These are phyloP conservation scores for Magallana gigas DNA, from an alignment of 1,140 invertebrate species.

Conservation along the genomic window DNA sequence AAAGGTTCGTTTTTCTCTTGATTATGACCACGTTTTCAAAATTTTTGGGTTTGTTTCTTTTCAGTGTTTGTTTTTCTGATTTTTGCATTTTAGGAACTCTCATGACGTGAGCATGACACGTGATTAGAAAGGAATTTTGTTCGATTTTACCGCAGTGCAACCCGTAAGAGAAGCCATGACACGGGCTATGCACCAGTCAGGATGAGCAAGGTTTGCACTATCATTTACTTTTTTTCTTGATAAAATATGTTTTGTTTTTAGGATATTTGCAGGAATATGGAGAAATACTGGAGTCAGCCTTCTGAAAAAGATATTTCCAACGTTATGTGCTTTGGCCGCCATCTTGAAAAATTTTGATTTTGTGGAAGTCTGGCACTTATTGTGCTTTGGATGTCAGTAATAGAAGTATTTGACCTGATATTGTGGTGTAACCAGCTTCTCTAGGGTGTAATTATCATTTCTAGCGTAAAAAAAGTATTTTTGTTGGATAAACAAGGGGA, in stretches of 20 bases:
- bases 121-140: slow-evolving; percentile 64
- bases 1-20: not conserved
- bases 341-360: slow-evolving; percentile 54
- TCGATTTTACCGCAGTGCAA: slow-evolving; percentile 54
- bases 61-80: slow-evolving; percentile 8
- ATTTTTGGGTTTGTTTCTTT: not conserved
- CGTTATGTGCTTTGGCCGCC: slow-evolving; percentile 44
- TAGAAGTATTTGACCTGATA: not conserved
- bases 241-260: not conserved
- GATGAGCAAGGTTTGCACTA: slow-evolving; percentile 61
- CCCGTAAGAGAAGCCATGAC: slow-evolving; percentile 60
- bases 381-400: not conserved
- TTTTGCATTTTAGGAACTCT: slow-evolving; percentile 52
- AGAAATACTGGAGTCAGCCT: not conserved
- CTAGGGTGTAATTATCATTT: not conserved
- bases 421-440: not conserved
- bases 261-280: not conserved
- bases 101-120: slow-evolving; percentile 64
- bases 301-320: not conserved
- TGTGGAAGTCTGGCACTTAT: not conserved
- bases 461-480: not conserved
- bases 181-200: slow-evolving; percentile 43
- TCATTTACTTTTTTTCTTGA: slow-evolving; percentile 37
- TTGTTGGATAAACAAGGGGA: not conserved
- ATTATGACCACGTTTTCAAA: not conserved